Conservation (phyloP, 92 coral and sea anemone genomes). For the Isaurus tuberculatus region DNA sequence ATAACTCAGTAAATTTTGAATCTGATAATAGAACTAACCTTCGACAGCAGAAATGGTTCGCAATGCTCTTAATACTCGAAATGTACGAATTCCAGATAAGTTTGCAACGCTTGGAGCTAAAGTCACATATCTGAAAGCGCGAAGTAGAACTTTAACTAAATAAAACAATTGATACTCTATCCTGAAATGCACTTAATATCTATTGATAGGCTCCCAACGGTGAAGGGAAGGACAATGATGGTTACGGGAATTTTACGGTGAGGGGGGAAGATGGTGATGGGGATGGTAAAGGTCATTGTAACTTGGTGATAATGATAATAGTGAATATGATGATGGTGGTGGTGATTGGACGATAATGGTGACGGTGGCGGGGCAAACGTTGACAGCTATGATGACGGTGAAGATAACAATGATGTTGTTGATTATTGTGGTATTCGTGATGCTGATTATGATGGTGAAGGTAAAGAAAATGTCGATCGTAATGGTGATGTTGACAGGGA, state of each 20-base stretch:
- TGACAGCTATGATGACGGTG: neutral
- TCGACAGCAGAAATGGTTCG: constrained; percentile 95
- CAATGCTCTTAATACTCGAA: constrained; percentile 94
- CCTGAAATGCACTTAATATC: neutral
- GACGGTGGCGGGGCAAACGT: no score
- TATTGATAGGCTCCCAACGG: no score
- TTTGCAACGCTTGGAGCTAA: constrained; percentile 92
- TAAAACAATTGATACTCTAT: no score
- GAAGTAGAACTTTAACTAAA: neutral
- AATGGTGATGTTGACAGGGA: neutral
- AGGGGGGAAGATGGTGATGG: no score
- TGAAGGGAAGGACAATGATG: neutral
- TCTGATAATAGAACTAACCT: constrained; percentile 63
- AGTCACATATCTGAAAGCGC: constrained; percentile 81
- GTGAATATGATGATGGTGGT: neutral
- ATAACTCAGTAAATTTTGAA: neutral
- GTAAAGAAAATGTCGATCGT: neutral
- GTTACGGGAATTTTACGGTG: no score
- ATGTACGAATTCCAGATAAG: constrained; percentile 92
- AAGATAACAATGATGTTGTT: neutral
- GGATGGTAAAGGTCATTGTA: no score
- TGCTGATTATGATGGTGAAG: neutral
- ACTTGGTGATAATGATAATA: no score
- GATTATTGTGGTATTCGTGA: no score
- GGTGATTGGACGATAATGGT: no score